Evolutionary conservation across 2,113 vertebrate species (phyloP), one percentile per base, ranked within the genome.

Genomic region (Notothenia rossii): DNA sequence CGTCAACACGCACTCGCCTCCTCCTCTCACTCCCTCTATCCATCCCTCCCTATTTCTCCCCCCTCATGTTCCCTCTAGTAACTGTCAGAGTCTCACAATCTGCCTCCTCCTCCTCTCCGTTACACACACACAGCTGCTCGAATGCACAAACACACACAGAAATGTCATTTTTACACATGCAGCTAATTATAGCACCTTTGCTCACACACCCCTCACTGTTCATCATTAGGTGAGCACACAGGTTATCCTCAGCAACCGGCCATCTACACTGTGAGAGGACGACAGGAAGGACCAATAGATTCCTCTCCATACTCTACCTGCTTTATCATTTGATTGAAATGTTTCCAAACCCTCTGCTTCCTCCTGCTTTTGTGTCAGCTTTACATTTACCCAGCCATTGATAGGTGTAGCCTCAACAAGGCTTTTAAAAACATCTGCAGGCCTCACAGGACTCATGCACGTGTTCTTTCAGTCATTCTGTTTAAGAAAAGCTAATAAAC

Each of bases 1-100:
- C 95, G 94, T 96, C 95, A 95, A 92, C 89, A 93, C 93, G 90
- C 92, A 83, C 79, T 91, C 89, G 54, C 94, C 92, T 88, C 93
- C 94, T 91, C 93, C 93, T 93, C 88, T 93, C 85, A 68, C 86
- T 94, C 91, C 83, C 82, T 91, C 83, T 83, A 82, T 93, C 92
- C 70, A 86, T 89, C 87, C 74, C 69, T 87, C 90, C 70, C 61
- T 75, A 89, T 60, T 36, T 66, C 65, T 51, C 75, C 87, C 77
- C 85, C 73, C 90, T 83, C 77, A 76, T 88, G 77, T 94, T 94
- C 90, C 90, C 89, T 94, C 92, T 86, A 93, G 92, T 93, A 94
- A 92, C 90, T 88, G 93, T 93, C 92, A 93, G 90, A 84, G 83
- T 91, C 91, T 92, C 87, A 86, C 90, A 89, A 88, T 89, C 81